A percentile compares a stretch with the other conserved stretches of the same genome.
Evolutionary conservation across 2,888 invertebrate species (phyloP).

Genomic region (Rhamphomyia laevipes): DNA sequence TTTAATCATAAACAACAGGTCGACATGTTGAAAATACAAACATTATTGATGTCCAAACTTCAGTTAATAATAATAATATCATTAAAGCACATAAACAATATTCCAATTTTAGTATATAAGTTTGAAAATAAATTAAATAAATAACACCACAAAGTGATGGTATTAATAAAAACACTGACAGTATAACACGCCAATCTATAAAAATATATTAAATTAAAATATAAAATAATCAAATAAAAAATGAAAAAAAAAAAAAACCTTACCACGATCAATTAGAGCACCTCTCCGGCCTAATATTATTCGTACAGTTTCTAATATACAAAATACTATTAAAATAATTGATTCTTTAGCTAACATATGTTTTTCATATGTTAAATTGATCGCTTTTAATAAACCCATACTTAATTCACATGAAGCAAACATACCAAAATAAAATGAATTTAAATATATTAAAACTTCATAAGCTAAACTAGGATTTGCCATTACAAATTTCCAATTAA

Average conservation of each 20-base stretch:
- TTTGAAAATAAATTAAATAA: constrained; percentile 82
- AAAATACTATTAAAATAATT: constrained; percentile 61
- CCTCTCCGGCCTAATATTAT: constrained; percentile 77
- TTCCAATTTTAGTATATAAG: constrained; percentile 75
- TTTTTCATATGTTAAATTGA: constrained; percentile 66
- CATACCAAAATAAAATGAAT: constrained; percentile 78
- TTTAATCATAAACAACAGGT: constrained; percentile 43
- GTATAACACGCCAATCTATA: constrained; percentile 64
- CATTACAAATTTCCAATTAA: too few relatives aligned
- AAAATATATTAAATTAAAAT: constrained; percentile 19
- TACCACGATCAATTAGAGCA: constrained; percentile 33
- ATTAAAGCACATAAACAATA: constrained; percentile 79
- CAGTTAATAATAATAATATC: constrained; percentile 63
- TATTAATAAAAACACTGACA: constrained; percentile 69
- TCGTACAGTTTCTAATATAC: constrained; percentile 67
- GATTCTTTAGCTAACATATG: constrained; percentile 68
- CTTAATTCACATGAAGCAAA: constrained; percentile 72
- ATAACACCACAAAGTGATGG: constrained; percentile 73
- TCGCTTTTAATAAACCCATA: constrained; percentile 64
- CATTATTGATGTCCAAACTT: constrained; percentile 47
- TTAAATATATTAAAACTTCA: constrained; percentile 72
- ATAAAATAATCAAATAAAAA: constrained; percentile 4
- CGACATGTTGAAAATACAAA: constrained; percentile 51
- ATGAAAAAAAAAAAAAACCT: too few relatives aligned
- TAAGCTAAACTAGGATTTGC: constrained; percentile 64